These are phyloP conservation scores for Cryptotis parvus DNA, from an alignment of 2,113 vertebrate genomes.

Conservation along the genomic window DNA sequence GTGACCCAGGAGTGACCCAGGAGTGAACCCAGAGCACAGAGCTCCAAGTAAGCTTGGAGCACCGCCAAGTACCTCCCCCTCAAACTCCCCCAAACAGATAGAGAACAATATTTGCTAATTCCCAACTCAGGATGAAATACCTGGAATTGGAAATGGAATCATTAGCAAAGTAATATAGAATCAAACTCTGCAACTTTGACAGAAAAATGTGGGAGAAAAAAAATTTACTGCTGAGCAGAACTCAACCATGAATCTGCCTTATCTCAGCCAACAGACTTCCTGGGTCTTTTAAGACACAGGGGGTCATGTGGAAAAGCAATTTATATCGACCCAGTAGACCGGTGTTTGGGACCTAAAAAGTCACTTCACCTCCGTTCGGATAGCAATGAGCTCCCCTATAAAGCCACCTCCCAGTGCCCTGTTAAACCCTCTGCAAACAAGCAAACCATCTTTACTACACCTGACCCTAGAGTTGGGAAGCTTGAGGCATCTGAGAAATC, in stretches of 20 bases:
- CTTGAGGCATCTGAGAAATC: background rate
- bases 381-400: background rate
- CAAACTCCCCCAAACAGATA: background rate
- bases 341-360: background rate
- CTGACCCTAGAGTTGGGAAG: background rate
- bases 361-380: background rate
- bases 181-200: background rate
- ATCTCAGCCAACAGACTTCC: background rate
- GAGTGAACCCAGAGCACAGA: too few species aligned
- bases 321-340: background rate
- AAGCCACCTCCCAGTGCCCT: background rate
- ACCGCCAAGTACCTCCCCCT: too few species aligned
- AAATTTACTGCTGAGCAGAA: accelerated
- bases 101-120: background rate
- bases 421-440: background rate
- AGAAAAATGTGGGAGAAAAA: background rate
- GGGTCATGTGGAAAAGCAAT: background rate
- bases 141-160: background rate
- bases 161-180: background rate
- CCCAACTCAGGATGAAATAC: background rate
- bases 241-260: background rate
- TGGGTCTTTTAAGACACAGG: background rate
- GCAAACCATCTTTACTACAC: background rate
- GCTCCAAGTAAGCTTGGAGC: too few species aligned
- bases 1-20: too few species aligned